These are phyloP conservation scores for Protonemura montana DNA, from an alignment of 2,888 invertebrate genomes.

Conservation along the genomic window DNA sequence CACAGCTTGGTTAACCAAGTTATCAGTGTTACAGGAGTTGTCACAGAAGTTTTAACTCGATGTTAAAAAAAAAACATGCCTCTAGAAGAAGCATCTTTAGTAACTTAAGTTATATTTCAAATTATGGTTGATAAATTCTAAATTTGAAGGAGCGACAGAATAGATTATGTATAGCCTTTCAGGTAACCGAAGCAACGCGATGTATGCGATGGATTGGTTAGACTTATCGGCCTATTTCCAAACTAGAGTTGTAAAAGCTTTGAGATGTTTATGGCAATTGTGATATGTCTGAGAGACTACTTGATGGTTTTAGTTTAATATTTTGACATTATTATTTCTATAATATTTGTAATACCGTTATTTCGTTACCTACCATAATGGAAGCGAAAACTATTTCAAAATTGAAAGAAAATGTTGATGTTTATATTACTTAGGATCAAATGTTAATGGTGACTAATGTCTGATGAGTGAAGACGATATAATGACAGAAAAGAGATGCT, in stretches of 20 bases:
- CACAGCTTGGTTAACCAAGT: neutral
- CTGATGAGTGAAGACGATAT: no score
- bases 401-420: neutral
- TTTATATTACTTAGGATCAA: neutral
- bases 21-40: neutral
- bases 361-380: neutral
- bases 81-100: neutral
- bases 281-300: neutral
- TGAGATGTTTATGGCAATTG: neutral
- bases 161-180: no score
- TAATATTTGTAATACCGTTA: neutral
- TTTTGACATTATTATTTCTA: neutral
- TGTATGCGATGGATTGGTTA: no score
- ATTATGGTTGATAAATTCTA: neutral
- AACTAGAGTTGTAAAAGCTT: neutral
- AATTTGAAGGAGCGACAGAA: neutral
- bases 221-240: neutral
- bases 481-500: neutral
- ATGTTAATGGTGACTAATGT: neutral
- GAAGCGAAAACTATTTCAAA: neutral
- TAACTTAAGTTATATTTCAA: neutral
- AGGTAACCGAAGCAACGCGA: no score
- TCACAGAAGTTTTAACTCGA: neutral
- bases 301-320: neutral
- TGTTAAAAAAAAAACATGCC: neutral